Conservation (phyloP, 2,113 vertebrate species). For the Martes martes region DNA sequence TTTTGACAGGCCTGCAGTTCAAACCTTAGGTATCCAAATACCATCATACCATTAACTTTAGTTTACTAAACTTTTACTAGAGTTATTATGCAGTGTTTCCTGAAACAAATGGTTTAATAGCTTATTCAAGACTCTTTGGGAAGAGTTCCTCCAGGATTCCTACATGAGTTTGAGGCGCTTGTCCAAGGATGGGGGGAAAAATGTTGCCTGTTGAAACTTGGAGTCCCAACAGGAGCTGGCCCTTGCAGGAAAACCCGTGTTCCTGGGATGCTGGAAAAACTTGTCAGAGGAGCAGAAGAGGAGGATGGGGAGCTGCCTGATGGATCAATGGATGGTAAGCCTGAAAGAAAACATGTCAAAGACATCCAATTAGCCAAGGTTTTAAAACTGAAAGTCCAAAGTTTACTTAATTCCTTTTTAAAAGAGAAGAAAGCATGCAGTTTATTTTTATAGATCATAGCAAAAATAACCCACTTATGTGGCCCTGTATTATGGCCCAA, state of each 20-base stretch:
- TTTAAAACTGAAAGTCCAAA: conserved; percentile 38
- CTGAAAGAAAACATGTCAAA: conserved; percentile 82
- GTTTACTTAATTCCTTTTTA: conserved; percentile 32
- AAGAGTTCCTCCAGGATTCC: conserved; percentile 81
- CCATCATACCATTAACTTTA: neutral
- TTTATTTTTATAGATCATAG: conserved; percentile 35
- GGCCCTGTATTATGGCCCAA: neutral
- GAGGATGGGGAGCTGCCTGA: conserved; percentile 86
- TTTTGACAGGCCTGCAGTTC: conserved; percentile 40
- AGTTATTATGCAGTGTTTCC: conserved; percentile 27
- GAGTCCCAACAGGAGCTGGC: conserved; percentile 91
- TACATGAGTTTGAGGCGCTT: conserved; percentile 97
- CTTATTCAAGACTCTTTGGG: conserved; percentile 77
- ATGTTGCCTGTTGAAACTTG: conserved; percentile 99
- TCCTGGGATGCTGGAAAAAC: conserved; percentile 95
- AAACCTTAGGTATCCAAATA: conserved; percentile 50
- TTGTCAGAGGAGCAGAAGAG: conserved; percentile 90
- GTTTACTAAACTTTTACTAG: conserved; percentile 55
- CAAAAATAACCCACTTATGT: conserved; percentile 16
- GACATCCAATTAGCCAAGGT: conserved; percentile 53
- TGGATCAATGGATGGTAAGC: conserved; percentile 88
- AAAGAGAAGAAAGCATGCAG: conserved; percentile 9
- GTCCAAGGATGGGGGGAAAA: conserved; percentile 99
- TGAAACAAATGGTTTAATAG: conserved; percentile 64
- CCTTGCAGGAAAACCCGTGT: conserved; percentile 95